Base-by-base conservation (phyloP, 2,113 vertebrate genomes). In the Ceuthmochares aereus region DNA sequence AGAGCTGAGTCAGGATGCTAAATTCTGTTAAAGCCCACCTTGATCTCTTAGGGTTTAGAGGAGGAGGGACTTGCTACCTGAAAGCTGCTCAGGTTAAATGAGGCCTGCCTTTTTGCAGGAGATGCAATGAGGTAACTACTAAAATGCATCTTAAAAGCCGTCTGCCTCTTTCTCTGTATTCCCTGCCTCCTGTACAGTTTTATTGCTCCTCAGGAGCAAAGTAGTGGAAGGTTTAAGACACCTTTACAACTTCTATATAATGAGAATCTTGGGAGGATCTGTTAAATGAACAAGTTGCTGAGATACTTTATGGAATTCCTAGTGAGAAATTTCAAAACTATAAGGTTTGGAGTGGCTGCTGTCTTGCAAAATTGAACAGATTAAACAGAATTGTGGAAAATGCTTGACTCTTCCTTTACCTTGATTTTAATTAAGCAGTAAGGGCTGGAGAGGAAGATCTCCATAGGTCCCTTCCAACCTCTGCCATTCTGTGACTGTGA, bases 81-180 rank as follows among this genome's bases (percentile, higher is more conserved):
- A 37, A 78, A 67, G 70, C 29, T 76, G 52, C 42, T 30, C 32
- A 74, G 56, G 40, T 43, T 55, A 43, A 78, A 14, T 19, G 25
- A 56, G 23, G 25, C 36, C 30, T 75, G 14, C 14, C 10, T 55
- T 62, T 49, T 15, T 79, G 23, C 30, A 56, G 11, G 11, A 26
- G 3, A 13, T 47, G 43, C 26, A 68, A 30, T 32, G 40, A 66
- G 5, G 64, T 51, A 21, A 21, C 8, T 27, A n/a, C 6, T 43
- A 32, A 69, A 85, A 30, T 9, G 7, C 20, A 10, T 25, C n/a
- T 19, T 60, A 29, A 81, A 89, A 8, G 4, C 20, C 32, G 26
- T 0, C 0, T 36, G 20, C 17, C 17, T 52, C 49, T 84, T 18
- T 18, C 63, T 89, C 34, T 2, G 0, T 49, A 10, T 49, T 85